phyloP scores from a whole-genome alignment of 1,140 invertebrate genomes.

The Drosophila sucinea region DNA sequence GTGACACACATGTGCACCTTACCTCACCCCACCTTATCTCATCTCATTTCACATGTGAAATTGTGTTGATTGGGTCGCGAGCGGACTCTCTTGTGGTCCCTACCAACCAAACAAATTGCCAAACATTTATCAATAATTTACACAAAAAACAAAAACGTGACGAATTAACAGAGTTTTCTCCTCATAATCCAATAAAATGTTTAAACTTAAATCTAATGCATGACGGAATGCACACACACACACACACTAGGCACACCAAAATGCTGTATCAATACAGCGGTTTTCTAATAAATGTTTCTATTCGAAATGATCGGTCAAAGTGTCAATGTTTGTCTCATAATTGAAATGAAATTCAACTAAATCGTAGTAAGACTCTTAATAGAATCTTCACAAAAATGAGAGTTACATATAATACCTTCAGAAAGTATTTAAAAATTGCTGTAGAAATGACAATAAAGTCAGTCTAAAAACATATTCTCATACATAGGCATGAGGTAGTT shows the following conservation, averaged over 20 bases:
- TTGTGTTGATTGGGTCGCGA: slow-evolving; percentile 59
- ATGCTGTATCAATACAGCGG: background rate
- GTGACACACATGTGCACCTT: slow-evolving; percentile 51
- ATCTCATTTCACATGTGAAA: slow-evolving; percentile 14
- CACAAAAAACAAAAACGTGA: slow-evolving; percentile 49
- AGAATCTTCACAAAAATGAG: too few relatives aligned
- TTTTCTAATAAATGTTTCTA: background rate
- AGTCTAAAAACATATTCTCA: too few relatives aligned
- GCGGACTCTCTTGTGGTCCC: slow-evolving; percentile 35
- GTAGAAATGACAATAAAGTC: too few relatives aligned
- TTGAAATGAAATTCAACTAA: too few relatives aligned
- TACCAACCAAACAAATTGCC: slow-evolving; percentile 60
- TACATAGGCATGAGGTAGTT: too few relatives aligned
- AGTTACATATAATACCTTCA: too few relatives aligned
- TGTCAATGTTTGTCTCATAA: background rate
- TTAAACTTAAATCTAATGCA: slow-evolving; percentile 10
- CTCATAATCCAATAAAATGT: slow-evolving; percentile 48
- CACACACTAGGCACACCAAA: background rate
- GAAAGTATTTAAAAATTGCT: too few relatives aligned
- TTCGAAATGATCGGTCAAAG: background rate
- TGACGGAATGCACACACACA: background rate
- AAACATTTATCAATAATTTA: slow-evolving; percentile 65
- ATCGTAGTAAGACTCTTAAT: too few relatives aligned
- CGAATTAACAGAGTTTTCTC: slow-evolving; percentile 57
- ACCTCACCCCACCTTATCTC: background rate